Conservation (phyloP, 2,797 vertebrate genomes). For the Neosalanx taihuensis region DNA sequence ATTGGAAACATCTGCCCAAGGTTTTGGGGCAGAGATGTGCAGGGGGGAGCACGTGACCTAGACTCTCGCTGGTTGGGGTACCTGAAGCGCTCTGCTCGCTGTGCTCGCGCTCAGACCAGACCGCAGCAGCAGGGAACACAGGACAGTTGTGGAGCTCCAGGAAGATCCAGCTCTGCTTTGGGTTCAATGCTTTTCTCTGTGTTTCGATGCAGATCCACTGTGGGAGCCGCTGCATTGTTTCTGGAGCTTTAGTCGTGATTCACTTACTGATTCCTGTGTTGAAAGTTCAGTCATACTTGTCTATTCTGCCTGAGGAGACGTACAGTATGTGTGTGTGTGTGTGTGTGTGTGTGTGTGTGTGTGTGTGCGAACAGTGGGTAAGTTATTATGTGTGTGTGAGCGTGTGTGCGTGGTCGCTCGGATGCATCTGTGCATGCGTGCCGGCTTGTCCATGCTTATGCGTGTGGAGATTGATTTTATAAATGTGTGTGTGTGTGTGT, state of each 20-base stretch:
- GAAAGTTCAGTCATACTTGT: conserved; percentile 34
- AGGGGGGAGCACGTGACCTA: conserved; percentile 58
- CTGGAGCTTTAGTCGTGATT: conserved; percentile 49
- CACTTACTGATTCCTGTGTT: conserved; percentile 39
- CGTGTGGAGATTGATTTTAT: neutral
- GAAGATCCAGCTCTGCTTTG: conserved; percentile 29
- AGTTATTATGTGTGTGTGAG: conserved; percentile 37
- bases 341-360: conserved; percentile 2
- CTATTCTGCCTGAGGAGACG: conserved; percentile 18
- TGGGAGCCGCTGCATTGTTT: conserved; percentile 39
- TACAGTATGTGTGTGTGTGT: conserved; percentile 13
- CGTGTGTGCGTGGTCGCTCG: conserved; percentile 17
- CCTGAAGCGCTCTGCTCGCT: conserved; percentile 47
- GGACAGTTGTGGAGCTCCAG: conserved; percentile 31
- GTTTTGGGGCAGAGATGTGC: conserved; percentile 56
- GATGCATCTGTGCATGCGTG: neutral
- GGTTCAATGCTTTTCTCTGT: conserved; percentile 51
- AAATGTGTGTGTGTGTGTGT: conserved; percentile 14
- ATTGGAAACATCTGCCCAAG: conserved; percentile 69
- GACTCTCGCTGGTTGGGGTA: conserved; percentile 40
- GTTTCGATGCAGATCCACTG: conserved; percentile 44
- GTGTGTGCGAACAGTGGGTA: neutral
- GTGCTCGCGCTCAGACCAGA: no score
- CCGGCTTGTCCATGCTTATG: neutral
- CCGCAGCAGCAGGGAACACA: conserved; percentile 27